A percentile compares a stretch with the other conserved stretches of the same genome.
phyloP scores from a whole-genome alignment of 2,888 invertebrate species.

The Drosophila kokeensis region DNA sequence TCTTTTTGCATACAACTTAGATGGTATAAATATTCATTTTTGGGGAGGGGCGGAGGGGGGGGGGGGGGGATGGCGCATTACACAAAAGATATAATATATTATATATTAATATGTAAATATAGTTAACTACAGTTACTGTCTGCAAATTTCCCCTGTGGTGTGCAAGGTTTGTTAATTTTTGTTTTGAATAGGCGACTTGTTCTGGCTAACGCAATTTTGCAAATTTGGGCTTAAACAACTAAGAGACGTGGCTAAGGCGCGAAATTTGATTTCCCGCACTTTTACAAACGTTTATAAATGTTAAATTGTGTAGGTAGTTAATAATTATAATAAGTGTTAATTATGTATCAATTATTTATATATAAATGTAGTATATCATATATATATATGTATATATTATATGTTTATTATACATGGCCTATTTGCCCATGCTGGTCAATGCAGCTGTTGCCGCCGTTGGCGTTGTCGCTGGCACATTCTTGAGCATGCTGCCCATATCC shows the following conservation, averaged over 20 bases:
- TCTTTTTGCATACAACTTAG: slow-evolving; percentile 42
- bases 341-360: slow-evolving; percentile 40
- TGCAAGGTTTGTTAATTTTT: slow-evolving; percentile 44
- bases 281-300: slow-evolving; percentile 68
- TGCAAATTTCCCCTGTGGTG: slow-evolving; percentile 43
- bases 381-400: slow-evolving; percentile 24
- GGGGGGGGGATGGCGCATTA: slow-evolving; percentile 11
- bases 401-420: slow-evolving; percentile 39
- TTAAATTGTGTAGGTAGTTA: slow-evolving; percentile 71
- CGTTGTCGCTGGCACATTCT: slow-evolving; percentile 56
- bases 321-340: slow-evolving; percentile 68
- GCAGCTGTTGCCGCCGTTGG: slow-evolving; percentile 52
- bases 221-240: slow-evolving; percentile 65
- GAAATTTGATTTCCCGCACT: slow-evolving; percentile 82
- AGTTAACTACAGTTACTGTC: slow-evolving; percentile 40
- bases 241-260: slow-evolving; percentile 74
- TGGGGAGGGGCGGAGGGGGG: not conserved
- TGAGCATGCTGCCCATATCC: slow-evolving; percentile 52
- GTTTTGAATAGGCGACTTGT: slow-evolving; percentile 56
- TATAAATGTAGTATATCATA: slow-evolving; percentile 21
- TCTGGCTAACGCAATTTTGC: slow-evolving; percentile 65
- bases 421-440: slow-evolving; percentile 66
- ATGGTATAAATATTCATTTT: slow-evolving; percentile 41
- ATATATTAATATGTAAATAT: slow-evolving; percentile 12
- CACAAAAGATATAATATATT: slow-evolving; percentile 35